These are phyloP conservation scores for Galago senegalensis DNA, from an alignment of 2,797 vertebrate genomes.

Conservation along the genomic window DNA sequence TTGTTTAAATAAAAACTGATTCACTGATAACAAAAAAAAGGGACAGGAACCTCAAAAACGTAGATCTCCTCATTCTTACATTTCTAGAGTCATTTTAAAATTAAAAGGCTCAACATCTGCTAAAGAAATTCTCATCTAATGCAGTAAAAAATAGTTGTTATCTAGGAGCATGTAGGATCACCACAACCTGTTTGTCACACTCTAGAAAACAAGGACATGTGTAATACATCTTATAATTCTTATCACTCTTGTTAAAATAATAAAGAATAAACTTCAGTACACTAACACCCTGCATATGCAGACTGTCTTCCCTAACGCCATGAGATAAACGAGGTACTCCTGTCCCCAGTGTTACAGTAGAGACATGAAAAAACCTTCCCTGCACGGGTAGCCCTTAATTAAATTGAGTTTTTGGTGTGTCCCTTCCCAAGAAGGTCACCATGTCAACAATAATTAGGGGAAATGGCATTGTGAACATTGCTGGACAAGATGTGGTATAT, in stretches of 20 bases:
- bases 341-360: background rate
- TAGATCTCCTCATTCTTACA: background rate
- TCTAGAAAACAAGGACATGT: background rate
- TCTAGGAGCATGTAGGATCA: background rate
- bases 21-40: background rate
- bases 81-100: background rate
- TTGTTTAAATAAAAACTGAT: background rate
- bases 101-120: background rate
- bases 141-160: background rate
- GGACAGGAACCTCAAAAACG: background rate
- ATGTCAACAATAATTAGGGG: slow-evolving; percentile 72
- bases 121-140: background rate
- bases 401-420: slow-evolving; percentile 38
- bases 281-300: background rate
- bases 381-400: slow-evolving; percentile 55
- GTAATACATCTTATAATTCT: background rate
- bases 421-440: slow-evolving; percentile 75
- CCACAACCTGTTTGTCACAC: background rate
- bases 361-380: slow-evolving; percentile 17
- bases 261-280: background rate
- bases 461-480: slow-evolving; percentile 65
- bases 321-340: background rate
- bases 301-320: background rate
- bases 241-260: background rate
- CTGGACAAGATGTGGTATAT: slow-evolving; percentile 54